A percentile compares a stretch with the other conserved stretches of the same genome.
Evolutionary conservation across 1,140 invertebrate species (phyloP).

Genomic region (Drepana arcuata): DNA sequence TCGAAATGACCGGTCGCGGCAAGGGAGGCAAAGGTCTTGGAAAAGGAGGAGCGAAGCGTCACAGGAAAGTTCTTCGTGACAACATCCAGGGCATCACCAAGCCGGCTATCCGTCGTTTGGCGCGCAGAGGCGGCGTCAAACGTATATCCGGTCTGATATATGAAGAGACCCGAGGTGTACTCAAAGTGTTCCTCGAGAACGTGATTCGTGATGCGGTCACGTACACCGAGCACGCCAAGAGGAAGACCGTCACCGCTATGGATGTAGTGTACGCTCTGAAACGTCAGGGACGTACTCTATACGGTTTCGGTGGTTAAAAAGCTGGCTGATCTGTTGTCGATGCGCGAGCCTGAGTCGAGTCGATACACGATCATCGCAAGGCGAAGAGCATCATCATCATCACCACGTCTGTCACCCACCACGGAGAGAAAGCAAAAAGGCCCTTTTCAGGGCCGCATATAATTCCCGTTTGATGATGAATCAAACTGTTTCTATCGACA

Average conservation of each 20-base stretch:
- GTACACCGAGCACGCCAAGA: conserved; percentile 70
- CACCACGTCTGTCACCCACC: no score
- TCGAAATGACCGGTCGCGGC: conserved; percentile 40
- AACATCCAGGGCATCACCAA: conserved; percentile 47
- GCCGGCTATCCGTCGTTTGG: conserved; percentile 38
- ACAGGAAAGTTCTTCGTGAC: conserved; percentile 74
- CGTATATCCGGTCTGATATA: conserved; percentile 67
- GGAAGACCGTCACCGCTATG: conserved; percentile 90
- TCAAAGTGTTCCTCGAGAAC: conserved; percentile 88
- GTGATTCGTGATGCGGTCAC: conserved; percentile 87
- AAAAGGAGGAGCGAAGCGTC: conserved; percentile 60
- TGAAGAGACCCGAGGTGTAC: conserved; percentile 44
- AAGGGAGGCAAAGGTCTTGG: conserved; percentile 46
- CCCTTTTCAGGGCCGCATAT: no score
- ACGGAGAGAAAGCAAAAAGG: no score
- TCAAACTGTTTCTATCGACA: no score
- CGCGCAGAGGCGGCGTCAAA: conserved; percentile 80
- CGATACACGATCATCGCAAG: no score
- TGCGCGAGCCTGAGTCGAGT: no score
- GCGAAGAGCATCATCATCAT: no score
- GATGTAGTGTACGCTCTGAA: conserved; percentile 91
- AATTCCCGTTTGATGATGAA: no score
- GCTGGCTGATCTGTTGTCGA: no score
- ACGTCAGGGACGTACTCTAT: conserved; percentile 81
- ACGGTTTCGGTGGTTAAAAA: conserved; percentile 78